phyloP scores from a whole-genome alignment of 2,113 vertebrate species.

The Lota lota region DNA sequence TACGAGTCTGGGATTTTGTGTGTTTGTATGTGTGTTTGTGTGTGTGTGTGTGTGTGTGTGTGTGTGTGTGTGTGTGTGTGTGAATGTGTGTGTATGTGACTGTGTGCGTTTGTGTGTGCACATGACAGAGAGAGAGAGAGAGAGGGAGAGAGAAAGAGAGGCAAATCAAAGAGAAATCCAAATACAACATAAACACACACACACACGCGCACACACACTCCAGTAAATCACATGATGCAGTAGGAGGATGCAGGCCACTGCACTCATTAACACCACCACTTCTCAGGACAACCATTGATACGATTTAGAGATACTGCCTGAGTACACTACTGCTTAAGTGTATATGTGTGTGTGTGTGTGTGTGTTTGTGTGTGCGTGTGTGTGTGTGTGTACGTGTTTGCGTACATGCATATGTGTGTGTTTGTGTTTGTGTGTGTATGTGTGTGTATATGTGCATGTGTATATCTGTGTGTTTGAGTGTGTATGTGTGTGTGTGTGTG shows the following conservation, averaged over 20 bases:
- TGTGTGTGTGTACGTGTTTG: slow-evolving; percentile 1
- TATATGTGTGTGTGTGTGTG: slow-evolving; percentile 6
- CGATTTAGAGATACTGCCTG: slow-evolving; percentile 16
- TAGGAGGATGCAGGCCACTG: slow-evolving; percentile 10
- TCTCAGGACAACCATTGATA: slow-evolving; percentile 7
- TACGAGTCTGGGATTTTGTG: slow-evolving; percentile 5
- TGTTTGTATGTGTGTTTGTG: slow-evolving; percentile 3
- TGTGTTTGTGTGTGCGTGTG: slow-evolving; percentile 2
- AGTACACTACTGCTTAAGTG: slow-evolving; percentile 8
- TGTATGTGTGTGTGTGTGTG: slow-evolving; percentile 1
- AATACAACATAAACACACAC: neutral
- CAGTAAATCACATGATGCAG: slow-evolving; percentile 20
- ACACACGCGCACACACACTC: neutral
- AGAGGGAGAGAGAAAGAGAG: slow-evolving; percentile 3
- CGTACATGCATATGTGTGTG: neutral
- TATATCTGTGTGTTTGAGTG: neutral
- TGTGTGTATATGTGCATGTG: neutral
- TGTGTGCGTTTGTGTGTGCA: slow-evolving; percentile 10
- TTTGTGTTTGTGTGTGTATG: slow-evolving; percentile 6
- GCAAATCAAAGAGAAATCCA: too few species aligned
- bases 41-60: slow-evolving; percentile 12
- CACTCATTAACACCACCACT: slow-evolving; percentile 17
- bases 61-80: slow-evolving; percentile 13
- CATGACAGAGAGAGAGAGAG: slow-evolving; percentile 13
- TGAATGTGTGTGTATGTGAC: too few species aligned